Base-by-base conservation (phyloP, 2,113 vertebrate species). In the Cyphomyrus plagiostoma region DNA sequence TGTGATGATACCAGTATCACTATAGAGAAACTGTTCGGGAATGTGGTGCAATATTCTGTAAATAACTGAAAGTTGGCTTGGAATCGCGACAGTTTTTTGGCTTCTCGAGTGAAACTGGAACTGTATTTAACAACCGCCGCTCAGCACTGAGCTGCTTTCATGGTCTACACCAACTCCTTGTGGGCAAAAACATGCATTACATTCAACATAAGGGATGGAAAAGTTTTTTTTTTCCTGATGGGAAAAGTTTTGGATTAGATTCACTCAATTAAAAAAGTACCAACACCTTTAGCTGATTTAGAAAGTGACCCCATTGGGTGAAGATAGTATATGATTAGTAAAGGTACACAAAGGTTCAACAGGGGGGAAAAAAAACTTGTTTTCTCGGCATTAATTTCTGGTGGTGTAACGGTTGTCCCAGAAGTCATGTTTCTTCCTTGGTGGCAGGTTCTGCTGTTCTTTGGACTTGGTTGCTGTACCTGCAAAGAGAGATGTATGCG, bases 401-500 rank as follows among this genome's bases (percentile, higher is more conserved):
- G 21, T n/a, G 8, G 45, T 9, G 39, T 3, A 46, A 8, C 4
- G 3, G 30, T 39, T 23, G 30, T 42, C 15, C 39, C 74, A 83
- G 9, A 48, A 84, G 9, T 93, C 89, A 95, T 88, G 87, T 92
- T 83, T 90, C 85, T 52, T 90, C 86, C 45, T 92, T 45, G 2
- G 9, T 42, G 13, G 23, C 23, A 0, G 86, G 7, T 11, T 90
- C 87, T 48, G 52, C 11, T 42, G n/a, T 88, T 70, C 90, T 89
- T 0, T 23, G 88, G 88, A 93, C 90, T 88, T 91, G 85, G 48
- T 83, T 88, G 23, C 91, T 88, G 39, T 90, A 84, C 91, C 95
- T 95, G 92, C 45, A 39, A 91, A 85, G 50, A 74, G 26, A 90
- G 11, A 70, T n/a, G n/a, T 0, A 82, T 90, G 17, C 46, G 46